Evolutionary conservation across 2,888 invertebrate genomes (phyloP), one percentile per base, ranked within the genome.

Genomic region (Ramazzottius varieornatus): DNA sequence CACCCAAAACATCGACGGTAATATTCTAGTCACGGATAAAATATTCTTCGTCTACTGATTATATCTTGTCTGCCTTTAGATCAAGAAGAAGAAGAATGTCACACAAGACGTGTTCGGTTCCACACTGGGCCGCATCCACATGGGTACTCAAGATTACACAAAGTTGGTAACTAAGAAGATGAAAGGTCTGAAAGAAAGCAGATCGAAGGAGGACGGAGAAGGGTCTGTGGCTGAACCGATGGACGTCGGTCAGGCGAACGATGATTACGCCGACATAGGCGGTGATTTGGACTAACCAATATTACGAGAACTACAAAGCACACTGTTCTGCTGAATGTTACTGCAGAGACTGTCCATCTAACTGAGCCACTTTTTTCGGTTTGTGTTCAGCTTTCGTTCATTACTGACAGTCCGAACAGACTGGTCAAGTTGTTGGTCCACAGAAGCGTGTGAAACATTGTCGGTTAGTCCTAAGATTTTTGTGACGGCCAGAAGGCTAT

Each of bases 81-180:
- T 82, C 0, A 84, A 84, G 69, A 86, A 86, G 72, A 87, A 86
- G 80, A 96, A 96, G 82, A 98, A 98, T 74, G 82, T 93, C 66
- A 83, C 84, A 1, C 82, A 82, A 65, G 90, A 96, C 79, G 82
- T 81, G 1, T 83, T 98, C 72, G 96, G 94, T 66, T 86, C 86
- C 8, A 88, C 84, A 71, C 81, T 88, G 72, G 96, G 92, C 54
- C 84, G 91, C 65, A 83, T 98, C 66, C 98, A 98, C 77, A 82
- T 98, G 80, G 87, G 88, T 69, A 84, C 84, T 71, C 96, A 96
- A 73, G 84, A 89, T 71, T 81, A 93, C 34, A 80, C 82, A 65
- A 84, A 83, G 69, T 78, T 94, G 68, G 92, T 93, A 75, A 90
- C 89, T 1, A 82, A 90, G 67, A 90, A 89, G 76, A 85, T 90